Conservation (phyloP, 2,888 invertebrate species). For the Oegoconia quadripuncta region DNA sequence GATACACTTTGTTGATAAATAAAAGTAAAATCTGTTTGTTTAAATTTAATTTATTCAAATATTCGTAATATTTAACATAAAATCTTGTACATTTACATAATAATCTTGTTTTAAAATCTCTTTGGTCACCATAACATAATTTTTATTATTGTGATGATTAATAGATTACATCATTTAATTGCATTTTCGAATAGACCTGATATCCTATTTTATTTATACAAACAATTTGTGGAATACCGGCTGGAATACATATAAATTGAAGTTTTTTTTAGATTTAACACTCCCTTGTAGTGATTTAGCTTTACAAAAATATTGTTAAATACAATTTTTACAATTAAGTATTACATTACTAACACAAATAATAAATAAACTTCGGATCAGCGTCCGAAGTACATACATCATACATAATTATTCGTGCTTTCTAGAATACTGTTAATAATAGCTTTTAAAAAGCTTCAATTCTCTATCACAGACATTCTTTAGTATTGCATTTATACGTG, state of each 20-base stretch:
- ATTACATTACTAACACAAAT: conserved; percentile 36
- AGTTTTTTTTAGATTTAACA: conserved; percentile 23
- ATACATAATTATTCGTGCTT: conserved; percentile 38
- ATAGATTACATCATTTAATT: no score
- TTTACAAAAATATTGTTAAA: conserved; percentile 36
- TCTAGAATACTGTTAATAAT: conserved; percentile 68
- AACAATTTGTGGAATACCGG: no score
- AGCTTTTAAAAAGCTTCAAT: conserved; percentile 63
- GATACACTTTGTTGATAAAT: no score
- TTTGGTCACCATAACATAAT: no score
- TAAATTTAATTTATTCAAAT: conserved; percentile 10
- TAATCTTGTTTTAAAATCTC: no score
- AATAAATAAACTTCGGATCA: conserved; percentile 29
- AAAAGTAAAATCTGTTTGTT: neutral
- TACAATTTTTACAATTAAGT: conserved; percentile 42
- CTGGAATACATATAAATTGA: no score
- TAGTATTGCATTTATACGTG: conserved; percentile 18
- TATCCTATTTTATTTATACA: no score
- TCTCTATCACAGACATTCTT: conserved; percentile 65
- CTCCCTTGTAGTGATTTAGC: no score
- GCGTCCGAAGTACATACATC: conserved; percentile 27
- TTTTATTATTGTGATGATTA: conserved; percentile 35
- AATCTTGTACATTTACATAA: conserved; percentile 13
- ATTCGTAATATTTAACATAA: conserved; percentile 7
- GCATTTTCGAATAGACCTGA: no score